Evolutionary conservation across 2,888 invertebrate genomes (phyloP), one percentile per base, ranked within the genome.

Genomic region (Bedellia somnulentella): DNA sequence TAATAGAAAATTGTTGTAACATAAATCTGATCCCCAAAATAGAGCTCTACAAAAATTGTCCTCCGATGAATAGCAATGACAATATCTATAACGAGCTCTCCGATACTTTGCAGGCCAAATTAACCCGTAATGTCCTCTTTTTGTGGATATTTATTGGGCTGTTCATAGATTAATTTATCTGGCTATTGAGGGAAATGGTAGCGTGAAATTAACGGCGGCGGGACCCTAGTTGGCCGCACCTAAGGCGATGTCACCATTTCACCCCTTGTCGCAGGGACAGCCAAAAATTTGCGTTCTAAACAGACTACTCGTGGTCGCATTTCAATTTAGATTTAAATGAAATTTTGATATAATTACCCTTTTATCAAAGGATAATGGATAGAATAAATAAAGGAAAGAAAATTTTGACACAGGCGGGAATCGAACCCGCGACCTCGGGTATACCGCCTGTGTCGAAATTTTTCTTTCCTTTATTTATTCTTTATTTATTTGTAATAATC

Each of bases 121-220:
- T 56, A 53, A 50, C 49, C 51, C 48, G 38, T 44, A 52, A 45
- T 48, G 47, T 44, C 39, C 43, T 26, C 49, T 51, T 45, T 56
- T 60, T 60, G 58, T 61, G 44, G 46, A 52, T 55, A 54, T 51
- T 51, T 56, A 56, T 56, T 49, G 47, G 45, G 41, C 43, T 38
- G 43, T 43, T 40, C 43, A 44, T 45, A 43, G 50, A 48, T 47
- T 47, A 53, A 57, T 42, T 47, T 47, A 48, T 54, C 43, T 45
- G 42, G 37, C 47, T 45, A 52, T 57, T 53, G 45, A 45, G 43
- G 49, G 46, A 45, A 45, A 51, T 34, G 31, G 25, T 15, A 41
- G 49, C 52, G 48, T 49, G 46, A 59, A 60, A 56, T 55, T 47
- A 55, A 49, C 45, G 48, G 43, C 45, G 48, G 43, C 16, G 24